A percentile compares a stretch with the other conserved stretches of the same genome.
These are phyloP conservation scores for Sphecodes monilicornis DNA, from an alignment of 2,888 invertebrate species.

Conservation along the genomic window DNA sequence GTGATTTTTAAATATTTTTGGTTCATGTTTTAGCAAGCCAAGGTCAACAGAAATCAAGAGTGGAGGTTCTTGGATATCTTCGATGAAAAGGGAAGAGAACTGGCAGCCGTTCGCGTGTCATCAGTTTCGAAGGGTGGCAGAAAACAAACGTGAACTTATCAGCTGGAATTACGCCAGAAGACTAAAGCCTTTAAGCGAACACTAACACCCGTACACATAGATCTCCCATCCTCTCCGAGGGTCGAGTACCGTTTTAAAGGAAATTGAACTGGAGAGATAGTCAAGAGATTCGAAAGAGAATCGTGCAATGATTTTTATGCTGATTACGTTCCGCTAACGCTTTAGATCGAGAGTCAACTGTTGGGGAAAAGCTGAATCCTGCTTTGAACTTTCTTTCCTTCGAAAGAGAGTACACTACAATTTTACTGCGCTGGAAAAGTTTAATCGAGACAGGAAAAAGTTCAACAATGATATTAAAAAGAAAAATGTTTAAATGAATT, in stretches of 20 bases:
- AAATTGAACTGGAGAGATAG: neutral
- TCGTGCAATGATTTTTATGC: slow-evolving; percentile 6
- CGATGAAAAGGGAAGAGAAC: slow-evolving; percentile 27
- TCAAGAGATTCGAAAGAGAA: neutral
- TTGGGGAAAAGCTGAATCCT: neutral
- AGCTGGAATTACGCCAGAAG: slow-evolving; percentile 18
- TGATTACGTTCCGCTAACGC: slow-evolving; percentile 10
- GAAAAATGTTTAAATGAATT: neutral
- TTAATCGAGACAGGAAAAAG: neutral
- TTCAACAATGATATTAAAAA: neutral
- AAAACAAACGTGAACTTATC: slow-evolving; percentile 14
- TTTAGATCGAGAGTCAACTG: neutral
- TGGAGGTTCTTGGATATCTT: neutral
- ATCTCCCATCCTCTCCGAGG: neutral
- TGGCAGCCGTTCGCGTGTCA: slow-evolving; percentile 11
- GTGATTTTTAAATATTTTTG: too few relatives aligned
- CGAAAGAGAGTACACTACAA: neutral
- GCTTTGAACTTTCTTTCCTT: neutral
- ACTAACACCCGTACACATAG: neutral
- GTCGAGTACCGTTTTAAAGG: neutral
- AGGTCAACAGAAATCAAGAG: too few relatives aligned
- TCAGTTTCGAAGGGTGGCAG: neutral
- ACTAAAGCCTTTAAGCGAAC: neutral
- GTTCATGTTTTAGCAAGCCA: neutral
- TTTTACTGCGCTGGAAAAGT: neutral